A percentile compares a stretch with the other conserved stretches of the same genome.
phyloP scores from a whole-genome alignment of 1,140 invertebrate species.

The Brachionus sp. region DNA sequence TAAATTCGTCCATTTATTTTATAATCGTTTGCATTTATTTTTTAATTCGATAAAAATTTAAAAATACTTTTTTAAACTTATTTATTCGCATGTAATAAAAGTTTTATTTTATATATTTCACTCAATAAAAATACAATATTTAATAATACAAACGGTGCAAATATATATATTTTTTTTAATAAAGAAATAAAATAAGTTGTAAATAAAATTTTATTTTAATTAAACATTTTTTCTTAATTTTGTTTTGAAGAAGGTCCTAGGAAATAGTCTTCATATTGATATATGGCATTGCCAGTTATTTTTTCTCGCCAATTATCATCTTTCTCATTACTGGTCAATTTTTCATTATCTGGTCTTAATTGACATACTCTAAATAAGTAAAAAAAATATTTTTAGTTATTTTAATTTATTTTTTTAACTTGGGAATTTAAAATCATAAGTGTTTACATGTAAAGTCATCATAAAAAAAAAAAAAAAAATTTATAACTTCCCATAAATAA shows the following conservation, averaged over 20 bases:
- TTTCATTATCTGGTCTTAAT: conserved; percentile 29
- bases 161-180: not conserved
- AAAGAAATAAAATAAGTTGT: not conserved
- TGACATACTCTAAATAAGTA: conserved; percentile 9
- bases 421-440: too few species aligned
- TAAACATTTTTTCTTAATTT: not conserved
- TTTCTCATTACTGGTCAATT: not conserved
- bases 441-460: too few species aligned
- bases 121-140: not conserved
- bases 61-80: not conserved
- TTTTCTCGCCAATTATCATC: not conserved
- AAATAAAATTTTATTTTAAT: conserved; percentile 7
- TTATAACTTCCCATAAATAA: not conserved
- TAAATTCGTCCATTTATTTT: conserved; percentile 23
- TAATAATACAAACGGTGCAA: not conserved
- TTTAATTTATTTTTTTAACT: not conserved
- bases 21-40: not conserved
- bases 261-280: conserved; percentile 34
- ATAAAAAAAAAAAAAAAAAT: too few species aligned
- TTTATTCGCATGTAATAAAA: not conserved
- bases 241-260: not conserved
- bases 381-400: not conserved
- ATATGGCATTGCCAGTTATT: not conserved
- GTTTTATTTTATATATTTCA: not conserved
- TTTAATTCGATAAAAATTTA: not conserved